phyloP scores from a whole-genome alignment of 1,140 invertebrate species.

The Magallana gigas region DNA sequence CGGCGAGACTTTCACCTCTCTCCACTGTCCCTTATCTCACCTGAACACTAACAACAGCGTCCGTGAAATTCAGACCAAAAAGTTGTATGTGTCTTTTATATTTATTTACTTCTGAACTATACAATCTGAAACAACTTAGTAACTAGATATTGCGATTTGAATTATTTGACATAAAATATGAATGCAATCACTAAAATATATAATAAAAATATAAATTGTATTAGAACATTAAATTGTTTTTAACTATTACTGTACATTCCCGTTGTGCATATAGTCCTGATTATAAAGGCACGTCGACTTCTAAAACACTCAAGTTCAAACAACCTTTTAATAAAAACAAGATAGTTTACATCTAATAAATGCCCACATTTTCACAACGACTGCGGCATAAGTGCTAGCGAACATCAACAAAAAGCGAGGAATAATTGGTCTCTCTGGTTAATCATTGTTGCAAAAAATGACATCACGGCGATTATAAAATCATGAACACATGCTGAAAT shows the following conservation, averaged over 20 bases:
- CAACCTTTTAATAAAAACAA: neutral
- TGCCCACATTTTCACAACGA: neutral
- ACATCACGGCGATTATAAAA: constrained; percentile 15
- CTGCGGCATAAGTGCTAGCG: neutral
- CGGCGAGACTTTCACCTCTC: too few species aligned
- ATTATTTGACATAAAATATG: constrained; percentile 16
- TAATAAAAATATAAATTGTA: constrained; percentile 19
- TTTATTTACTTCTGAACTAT: constrained; percentile 15
- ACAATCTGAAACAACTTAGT: neutral
- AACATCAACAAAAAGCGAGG: neutral
- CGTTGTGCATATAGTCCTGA: neutral
- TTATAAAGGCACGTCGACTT: constrained; percentile 14
- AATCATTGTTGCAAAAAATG: constrained; percentile 5
- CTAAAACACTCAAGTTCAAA: neutral
- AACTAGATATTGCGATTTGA: constrained; percentile 12
- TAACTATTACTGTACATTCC: constrained; percentile 1
- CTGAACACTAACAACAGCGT: too few species aligned
- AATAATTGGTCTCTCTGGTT: constrained; percentile 2
- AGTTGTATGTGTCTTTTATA: neutral
- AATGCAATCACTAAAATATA: constrained; percentile 10
- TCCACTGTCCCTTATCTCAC: too few species aligned
- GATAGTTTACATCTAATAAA: neutral
- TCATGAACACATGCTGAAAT: constrained; percentile 13
- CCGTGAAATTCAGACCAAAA: too few species aligned
- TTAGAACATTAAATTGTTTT: neutral